phyloP scores from a whole-genome alignment of 2,113 vertebrate genomes.

The Saccopteryx leptura region DNA sequence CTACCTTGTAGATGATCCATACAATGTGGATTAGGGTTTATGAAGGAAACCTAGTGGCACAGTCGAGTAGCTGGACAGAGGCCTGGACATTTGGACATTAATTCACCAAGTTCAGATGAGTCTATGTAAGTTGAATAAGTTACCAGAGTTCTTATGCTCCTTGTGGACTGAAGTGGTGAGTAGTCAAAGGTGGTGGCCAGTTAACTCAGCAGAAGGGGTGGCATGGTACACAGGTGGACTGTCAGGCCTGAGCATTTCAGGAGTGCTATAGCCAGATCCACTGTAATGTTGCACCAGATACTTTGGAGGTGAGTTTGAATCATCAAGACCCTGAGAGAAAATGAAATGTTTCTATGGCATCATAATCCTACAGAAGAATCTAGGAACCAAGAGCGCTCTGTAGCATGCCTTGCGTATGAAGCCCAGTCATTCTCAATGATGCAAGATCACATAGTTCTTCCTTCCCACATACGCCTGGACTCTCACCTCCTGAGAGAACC shows the following conservation, averaged over 20 bases:
- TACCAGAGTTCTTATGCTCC: neutral
- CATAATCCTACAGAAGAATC: neutral
- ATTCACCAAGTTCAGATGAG: neutral
- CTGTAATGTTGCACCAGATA: neutral
- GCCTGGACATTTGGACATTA: neutral
- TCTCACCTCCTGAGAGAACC: neutral
- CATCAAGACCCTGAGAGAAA: neutral
- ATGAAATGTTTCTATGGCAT: neutral
- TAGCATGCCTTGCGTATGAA: neutral
- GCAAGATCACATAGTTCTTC: neutral
- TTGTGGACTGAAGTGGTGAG: neutral
- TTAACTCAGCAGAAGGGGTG: neutral
- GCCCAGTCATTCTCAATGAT: neutral
- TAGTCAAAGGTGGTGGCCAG: neutral
- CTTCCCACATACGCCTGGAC: neutral
- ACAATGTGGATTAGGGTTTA: neutral
- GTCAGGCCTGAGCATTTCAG: neutral
- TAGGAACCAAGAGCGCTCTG: neutral
- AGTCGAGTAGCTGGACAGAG: neutral
- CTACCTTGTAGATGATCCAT: neutral
- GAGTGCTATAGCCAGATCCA: neutral
- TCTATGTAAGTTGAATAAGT: neutral
- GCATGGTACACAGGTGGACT: neutral
- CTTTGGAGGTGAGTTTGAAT: neutral
- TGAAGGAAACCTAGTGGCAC: neutral